Conservation (phyloP, 2,888 invertebrate genomes). For the Cantharis flavilabris region DNA sequence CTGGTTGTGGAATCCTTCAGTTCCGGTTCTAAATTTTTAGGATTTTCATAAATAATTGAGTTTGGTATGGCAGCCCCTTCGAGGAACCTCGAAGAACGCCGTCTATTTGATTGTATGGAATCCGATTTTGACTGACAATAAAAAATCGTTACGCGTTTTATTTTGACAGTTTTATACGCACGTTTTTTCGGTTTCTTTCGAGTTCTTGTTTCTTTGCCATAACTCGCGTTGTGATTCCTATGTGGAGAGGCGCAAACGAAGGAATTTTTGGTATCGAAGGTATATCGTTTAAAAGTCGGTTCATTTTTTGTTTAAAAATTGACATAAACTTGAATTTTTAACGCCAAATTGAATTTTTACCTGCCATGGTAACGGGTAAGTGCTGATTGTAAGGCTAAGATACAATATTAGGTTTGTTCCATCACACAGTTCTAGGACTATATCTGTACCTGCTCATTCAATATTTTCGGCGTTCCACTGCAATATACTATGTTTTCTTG, state of each 20-base stretch:
- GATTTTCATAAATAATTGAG: not conserved
- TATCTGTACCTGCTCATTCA: no score
- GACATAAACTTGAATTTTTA: not conserved
- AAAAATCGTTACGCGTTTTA: not conserved
- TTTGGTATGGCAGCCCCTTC: constrained; percentile 27
- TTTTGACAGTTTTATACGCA: not conserved
- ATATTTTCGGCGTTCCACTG: no score
- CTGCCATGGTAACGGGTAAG: not conserved
- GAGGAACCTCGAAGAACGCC: constrained; percentile 20
- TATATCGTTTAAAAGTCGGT: constrained; percentile 10
- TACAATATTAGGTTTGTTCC: no score
- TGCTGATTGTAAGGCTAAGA: no score
- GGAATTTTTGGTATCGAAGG: constrained; percentile 19
- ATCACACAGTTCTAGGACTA: no score
- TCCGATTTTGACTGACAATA: not conserved
- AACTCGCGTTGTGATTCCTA: constrained; percentile 33
- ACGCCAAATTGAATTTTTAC: not conserved
- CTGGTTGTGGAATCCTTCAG: not conserved
- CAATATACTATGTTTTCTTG: no score
- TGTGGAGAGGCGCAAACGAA: constrained; percentile 4
- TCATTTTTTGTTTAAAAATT: constrained; percentile 6
- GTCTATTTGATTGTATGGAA: not conserved
- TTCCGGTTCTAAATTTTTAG: constrained; percentile 2
- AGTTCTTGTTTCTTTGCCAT: constrained; percentile 23
- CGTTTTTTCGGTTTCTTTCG: not conserved